Base-by-base conservation (phyloP, 2,888 invertebrate species). In the Lochmaea crataegi region DNA sequence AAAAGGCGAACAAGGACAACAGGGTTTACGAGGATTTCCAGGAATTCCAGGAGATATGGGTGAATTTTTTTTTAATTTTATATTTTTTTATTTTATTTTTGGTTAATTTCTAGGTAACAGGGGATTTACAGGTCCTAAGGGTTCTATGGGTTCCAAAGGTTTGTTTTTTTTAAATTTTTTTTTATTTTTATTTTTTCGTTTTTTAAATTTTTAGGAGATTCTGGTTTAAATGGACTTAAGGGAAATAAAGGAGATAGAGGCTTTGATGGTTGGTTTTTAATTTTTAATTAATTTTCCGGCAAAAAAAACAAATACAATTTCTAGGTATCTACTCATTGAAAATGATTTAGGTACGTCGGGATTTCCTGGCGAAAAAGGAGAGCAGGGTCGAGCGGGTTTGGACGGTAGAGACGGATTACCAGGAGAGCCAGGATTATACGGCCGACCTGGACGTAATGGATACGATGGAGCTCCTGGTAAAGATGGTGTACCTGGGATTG, bases 331-430 rank as follows among this genome's bases (percentile, higher is more conserved):
- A 11, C n/a, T 41, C 10, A 32, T 41, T 61, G 11, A 41, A 32
- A 32, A 16, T 60, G 1, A 42, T 63, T 63, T 42, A 75, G 77
- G 76, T 10, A 53, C 73, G 22, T 82, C 84, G 9, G 86, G 86
- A n/a, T 79, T 83, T 69, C 81, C 83, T 3, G 86, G 86, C 1
- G 82, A 83, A 48, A 90, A 92, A 48, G 94, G 94, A 0, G 91
- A 91, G 60, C 89, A 91, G 0, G 94, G 94, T 0, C 89, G 91
- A 56, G 87, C 92, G 0, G 95, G 95, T 0, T 86, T 96, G 1
- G 96, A 97, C 82, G 97, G 96, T 0, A 88, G 95, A 69, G 96
- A 96, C 80, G 96, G 96, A 3, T 92, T 96, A 0, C 96, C 96
- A 0, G 97, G 97, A 0, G 96, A 96, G 82, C 96, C 96, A 0